phyloP scores from a whole-genome alignment of 92 coral and sea anemone species.

The Anthopleura xanthogrammica region DNA sequence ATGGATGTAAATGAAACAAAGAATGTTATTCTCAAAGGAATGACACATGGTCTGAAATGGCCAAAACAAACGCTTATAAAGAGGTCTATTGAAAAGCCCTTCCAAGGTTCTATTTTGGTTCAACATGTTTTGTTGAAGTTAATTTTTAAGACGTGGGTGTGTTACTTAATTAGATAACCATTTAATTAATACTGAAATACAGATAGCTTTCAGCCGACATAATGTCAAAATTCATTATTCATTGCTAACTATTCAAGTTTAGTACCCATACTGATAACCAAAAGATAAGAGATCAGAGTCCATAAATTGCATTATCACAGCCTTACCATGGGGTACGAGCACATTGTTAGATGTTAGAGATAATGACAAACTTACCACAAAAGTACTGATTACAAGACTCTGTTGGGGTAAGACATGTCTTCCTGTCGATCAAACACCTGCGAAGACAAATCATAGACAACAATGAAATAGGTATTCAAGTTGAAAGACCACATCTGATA shows the following conservation, averaged over 20 bases:
- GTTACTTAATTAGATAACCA: no score
- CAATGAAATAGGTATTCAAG: background rate
- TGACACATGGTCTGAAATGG: no score
- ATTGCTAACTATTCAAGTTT: background rate
- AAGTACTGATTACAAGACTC: conserved; percentile 73
- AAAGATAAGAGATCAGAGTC: background rate
- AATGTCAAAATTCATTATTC: background rate
- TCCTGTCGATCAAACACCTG: conserved; percentile 87
- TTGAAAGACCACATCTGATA: background rate
- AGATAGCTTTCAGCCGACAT: background rate
- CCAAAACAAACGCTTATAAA: no score
- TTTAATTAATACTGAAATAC: no score
- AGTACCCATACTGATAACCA: background rate
- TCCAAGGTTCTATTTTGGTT: no score
- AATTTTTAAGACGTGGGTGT: no score
- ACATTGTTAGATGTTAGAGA: background rate
- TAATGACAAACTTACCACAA: conserved; percentile 73
- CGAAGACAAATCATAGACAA: background rate
- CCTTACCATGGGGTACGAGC: background rate
- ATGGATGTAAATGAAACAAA: no score
- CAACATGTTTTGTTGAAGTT: no score
- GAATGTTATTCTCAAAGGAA: no score
- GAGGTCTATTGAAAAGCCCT: no score
- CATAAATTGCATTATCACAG: background rate
- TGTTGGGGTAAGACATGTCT: conserved; percentile 74